Evolutionary conservation across 2,888 invertebrate species (phyloP), one percentile per base, ranked within the genome.

Genomic region (Quadroppia sp.): DNA sequence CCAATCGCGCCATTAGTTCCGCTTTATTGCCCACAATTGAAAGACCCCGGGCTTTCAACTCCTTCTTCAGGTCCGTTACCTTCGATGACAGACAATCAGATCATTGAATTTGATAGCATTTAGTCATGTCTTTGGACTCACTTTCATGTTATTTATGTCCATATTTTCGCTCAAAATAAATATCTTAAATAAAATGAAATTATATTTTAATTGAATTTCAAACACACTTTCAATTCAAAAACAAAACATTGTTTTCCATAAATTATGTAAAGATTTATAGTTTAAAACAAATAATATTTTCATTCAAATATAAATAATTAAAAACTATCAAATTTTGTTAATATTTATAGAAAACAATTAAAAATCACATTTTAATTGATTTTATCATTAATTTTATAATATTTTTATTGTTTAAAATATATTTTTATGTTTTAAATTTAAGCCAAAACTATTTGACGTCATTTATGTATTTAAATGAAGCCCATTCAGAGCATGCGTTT

Each of bases 51-150:
- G 48, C 2, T 69, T 67, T 71, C 15, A 73, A 32, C 17, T 56
- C 45, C 53, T 69, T 67, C 50, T 73, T 73, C 15, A 73, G 23
- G 45, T 73, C 73, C 17, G 73, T 42, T 28, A 73, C 73, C 69
- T 74, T 40, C 6, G 15, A 45, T 6, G 45, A n/a, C 2, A 45
- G n/a, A 45, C 45, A 45, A n/a, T 45, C n/a, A 36, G 36, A 36
- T 9, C 4, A 36, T 36, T 4, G 36, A 36, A 36, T 36, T 36
- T 36, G 36, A 36, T 7, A 9, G 9, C 36, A 36, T 36, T 36
- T 36, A 7, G 36, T 36, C n/a, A n/a, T 13, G n/a, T 45, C 45
- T 17, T 17, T 45, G 6, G 9, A 45, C 45, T 45, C 9, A 45
- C 45, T 45, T 45, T 45, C 45, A 45, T 45, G n/a, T 13, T 45